Conservation (phyloP, 2,888 invertebrate species). For the Scaeva pyrastri region DNA sequence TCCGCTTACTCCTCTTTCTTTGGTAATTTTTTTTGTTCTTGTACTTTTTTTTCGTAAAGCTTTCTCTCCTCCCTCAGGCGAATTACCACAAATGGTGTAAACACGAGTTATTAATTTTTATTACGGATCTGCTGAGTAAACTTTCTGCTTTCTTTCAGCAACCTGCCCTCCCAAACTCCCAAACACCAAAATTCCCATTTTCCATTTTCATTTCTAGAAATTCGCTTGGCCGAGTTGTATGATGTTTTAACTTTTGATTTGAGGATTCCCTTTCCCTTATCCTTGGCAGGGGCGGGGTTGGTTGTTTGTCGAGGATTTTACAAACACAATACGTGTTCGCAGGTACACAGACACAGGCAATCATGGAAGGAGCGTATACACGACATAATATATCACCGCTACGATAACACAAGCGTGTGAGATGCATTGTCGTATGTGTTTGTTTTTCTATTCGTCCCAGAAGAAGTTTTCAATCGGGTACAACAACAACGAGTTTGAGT, state of each 20-base stretch:
- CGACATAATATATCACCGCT: neutral
- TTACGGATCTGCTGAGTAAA: conserved; percentile 55
- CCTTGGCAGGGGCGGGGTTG: conserved; percentile 40
- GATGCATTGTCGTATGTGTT: conserved; percentile 20
- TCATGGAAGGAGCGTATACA: too few relatives aligned
- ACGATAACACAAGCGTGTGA: neutral
- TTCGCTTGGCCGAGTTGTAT: conserved; percentile 34
- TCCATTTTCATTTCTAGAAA: neutral
- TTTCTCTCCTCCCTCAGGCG: conserved; percentile 40
- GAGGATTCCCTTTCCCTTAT: conserved; percentile 29
- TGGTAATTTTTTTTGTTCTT: neutral
- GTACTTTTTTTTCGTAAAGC: neutral
- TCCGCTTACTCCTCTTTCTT: neutral
- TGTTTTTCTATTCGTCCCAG: neutral
- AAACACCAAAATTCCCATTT: neutral
- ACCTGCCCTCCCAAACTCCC: neutral
- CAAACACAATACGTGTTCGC: conserved; percentile 51
- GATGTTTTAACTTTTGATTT: conserved; percentile 63
- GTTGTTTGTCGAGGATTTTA: conserved; percentile 65
- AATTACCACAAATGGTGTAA: conserved; percentile 65
- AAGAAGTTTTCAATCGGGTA: conserved; percentile 7
- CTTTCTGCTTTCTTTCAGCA: conserved; percentile 5
- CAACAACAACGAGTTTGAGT: conserved; percentile 9
- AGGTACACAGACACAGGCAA: conserved; percentile 22
- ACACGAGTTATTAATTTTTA: conserved; percentile 69